Base-by-base conservation (phyloP, 2,797 vertebrate species). In the Notolepis coatsorum region DNA sequence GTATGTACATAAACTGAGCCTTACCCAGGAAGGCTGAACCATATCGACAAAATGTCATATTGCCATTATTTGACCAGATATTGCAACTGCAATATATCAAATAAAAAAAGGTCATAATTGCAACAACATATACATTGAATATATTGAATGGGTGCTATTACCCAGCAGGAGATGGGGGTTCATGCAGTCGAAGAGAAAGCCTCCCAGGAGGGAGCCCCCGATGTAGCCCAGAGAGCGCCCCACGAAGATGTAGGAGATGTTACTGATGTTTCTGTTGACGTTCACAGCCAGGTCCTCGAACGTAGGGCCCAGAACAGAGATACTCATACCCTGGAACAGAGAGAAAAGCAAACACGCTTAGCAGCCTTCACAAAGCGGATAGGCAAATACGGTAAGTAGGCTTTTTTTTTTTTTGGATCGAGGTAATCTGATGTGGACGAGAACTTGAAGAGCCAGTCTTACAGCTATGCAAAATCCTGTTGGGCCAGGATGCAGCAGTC, bases 211-310 rank as follows among this genome's bases (percentile, higher is more conserved):
- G 5, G 96, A 98, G 1, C 97, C 97, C 0, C 89, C 84, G 15
- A 98, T 91, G 86, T 93, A 97, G 13, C 97, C 97, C 0, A 79
- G 61, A 0, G 97, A 95, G 0, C 96, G 95, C 0, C 96, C 95
- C 1, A 96, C 90, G 20, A 99, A 96, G 84, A 98, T 91, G 70
- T 93, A 93, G 38, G 94, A 97, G 66, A 99, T 95, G 62, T 95
- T 94, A 85, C 94, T 95, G 83, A 98, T 93, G 77, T 94, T 91
- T 75, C 83, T 89, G 37, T 92, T 90, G 46, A 98, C 94, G 1
- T 97, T 98, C 53, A 67, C 52, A n/a, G 96, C 97, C 84, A 99
- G 79, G 67, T 96, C 96, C 63, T 90, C 92, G 52, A 99, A 94
- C 0, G 96, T 98, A 7, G 97, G 97, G 15, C 97, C 97, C 2